Percentiles rank a stretch among this genome's conserved stretches.
Conservation (phyloP, 2,888 invertebrate species). For the Oscheius sp. region DNA sequence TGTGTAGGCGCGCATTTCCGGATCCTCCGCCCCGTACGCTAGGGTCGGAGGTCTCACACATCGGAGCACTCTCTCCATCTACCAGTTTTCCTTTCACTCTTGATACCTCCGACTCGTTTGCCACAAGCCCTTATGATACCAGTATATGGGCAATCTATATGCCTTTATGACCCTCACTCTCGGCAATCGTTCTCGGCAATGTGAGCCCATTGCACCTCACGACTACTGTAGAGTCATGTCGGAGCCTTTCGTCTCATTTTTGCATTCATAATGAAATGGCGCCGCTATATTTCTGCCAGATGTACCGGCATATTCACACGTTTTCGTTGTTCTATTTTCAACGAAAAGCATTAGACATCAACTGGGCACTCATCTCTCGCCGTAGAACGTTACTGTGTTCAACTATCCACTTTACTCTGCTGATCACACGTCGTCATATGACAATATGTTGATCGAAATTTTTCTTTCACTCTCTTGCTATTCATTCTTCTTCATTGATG, state of each 20-base stretch:
- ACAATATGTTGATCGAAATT: not conserved
- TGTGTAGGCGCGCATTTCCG: slow-evolving; percentile 28
- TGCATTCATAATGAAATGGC: slow-evolving; percentile 9
- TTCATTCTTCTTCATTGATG: too few relatives aligned
- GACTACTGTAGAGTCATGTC: not conserved
- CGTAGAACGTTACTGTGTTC: too few relatives aligned
- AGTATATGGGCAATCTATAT: slow-evolving; percentile 5
- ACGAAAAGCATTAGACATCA: too few relatives aligned
- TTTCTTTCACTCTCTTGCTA: too few relatives aligned
- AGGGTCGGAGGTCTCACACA: slow-evolving; percentile 23
- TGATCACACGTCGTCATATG: too few relatives aligned
- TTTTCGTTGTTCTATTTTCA: too few relatives aligned
- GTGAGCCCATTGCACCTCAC: too few relatives aligned
- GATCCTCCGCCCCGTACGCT: slow-evolving; percentile 21
- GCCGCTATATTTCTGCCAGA: not conserved
- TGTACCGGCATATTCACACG: too few relatives aligned
- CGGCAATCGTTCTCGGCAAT: not conserved
- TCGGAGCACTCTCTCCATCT: not conserved
- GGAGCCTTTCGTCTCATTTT: slow-evolving; percentile 3
- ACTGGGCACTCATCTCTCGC: too few relatives aligned
- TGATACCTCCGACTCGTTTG: slow-evolving; percentile 20
- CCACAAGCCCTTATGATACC: not conserved
- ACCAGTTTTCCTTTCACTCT: slow-evolving; percentile 9
- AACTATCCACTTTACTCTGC: too few relatives aligned
- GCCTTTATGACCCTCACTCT: slow-evolving; percentile 11